Conservation (phyloP, 2,888 invertebrate species). For the Crematogaster levior region DNA sequence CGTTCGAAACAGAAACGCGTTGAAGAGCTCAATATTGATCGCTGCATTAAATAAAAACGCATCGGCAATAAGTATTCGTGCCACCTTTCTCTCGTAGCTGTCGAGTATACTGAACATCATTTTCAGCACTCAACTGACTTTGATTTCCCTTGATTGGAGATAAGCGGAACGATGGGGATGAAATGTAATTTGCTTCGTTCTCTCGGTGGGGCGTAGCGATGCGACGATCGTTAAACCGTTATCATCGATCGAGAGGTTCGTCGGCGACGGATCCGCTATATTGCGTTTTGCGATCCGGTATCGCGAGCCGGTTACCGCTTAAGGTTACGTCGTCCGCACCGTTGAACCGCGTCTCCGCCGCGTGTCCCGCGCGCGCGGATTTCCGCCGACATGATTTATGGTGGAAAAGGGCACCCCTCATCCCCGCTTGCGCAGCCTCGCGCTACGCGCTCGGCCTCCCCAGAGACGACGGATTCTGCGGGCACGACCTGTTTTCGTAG, state of each 20-base stretch:
- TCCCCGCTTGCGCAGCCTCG: background rate
- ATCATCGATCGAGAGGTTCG: conserved; percentile 22
- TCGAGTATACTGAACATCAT: background rate
- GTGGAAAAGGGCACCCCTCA: conserved; percentile 60
- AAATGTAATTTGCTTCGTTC: conserved; percentile 2
- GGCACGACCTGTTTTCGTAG: conserved; percentile 68
- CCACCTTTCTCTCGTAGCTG: background rate
- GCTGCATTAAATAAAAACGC: background rate
- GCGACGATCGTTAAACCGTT: conserved; percentile 41
- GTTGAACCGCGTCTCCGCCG: conserved; percentile 39
- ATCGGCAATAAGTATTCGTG: background rate
- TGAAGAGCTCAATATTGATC: background rate
- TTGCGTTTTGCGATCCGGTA: conserved; percentile 34
- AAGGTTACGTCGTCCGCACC: conserved; percentile 51
- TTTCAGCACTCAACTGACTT: background rate
- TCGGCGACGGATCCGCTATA: background rate
- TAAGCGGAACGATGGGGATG: background rate
- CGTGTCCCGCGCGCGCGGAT: conserved; percentile 51
- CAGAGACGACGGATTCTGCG: conserved; percentile 34
- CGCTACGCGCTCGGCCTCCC: conserved; percentile 27
- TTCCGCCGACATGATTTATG: conserved; percentile 71
- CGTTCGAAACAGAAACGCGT: background rate
- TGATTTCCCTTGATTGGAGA: conserved; percentile 1
- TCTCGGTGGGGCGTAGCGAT: background rate
- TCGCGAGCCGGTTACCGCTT: conserved; percentile 32